Percentiles rank a stretch among this genome's conserved stretches.
Conservation (phyloP, 2,888 invertebrate genomes). For the Ophioninae sp. region DNA sequence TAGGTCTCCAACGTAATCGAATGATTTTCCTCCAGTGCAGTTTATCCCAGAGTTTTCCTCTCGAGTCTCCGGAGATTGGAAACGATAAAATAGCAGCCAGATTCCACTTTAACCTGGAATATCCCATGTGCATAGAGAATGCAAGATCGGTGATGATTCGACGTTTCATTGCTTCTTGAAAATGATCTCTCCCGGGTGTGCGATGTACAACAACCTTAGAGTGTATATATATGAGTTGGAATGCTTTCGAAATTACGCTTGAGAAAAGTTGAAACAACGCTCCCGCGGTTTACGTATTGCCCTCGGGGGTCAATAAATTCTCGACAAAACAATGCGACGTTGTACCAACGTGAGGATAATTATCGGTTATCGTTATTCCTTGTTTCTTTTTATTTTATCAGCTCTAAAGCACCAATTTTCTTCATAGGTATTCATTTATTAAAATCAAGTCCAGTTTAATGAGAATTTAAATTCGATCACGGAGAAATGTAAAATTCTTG, state of each 20-base stretch:
- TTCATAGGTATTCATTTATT: too few species aligned
- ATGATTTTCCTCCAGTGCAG: too few species aligned
- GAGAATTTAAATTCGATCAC: neutral
- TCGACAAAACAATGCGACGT: constrained; percentile 16
- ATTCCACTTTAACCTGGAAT: neutral
- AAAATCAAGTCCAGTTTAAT: too few species aligned
- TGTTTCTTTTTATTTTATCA: neutral
- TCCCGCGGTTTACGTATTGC: constrained; percentile 2
- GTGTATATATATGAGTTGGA: constrained; percentile 38
- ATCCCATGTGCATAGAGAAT: neutral
- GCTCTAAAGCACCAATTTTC: neutral
- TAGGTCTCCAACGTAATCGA: too few species aligned
- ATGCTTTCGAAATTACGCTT: constrained; percentile 37
- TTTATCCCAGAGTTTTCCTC: neutral
- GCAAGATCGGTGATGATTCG: constrained; percentile 36
- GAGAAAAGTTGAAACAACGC: constrained; percentile 44
- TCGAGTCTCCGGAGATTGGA: neutral
- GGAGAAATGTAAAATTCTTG: neutral
- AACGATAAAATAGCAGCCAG: neutral
- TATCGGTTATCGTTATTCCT: neutral
- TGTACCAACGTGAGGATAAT: constrained; percentile 25
- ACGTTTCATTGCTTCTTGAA: constrained; percentile 52
- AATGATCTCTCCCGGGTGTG: constrained; percentile 52
- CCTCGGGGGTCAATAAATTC: constrained; percentile 32
- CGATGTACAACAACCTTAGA: constrained; percentile 14